Base-by-base conservation (phyloP, 2,888 invertebrate genomes). In the Choreutis nemorana region DNA sequence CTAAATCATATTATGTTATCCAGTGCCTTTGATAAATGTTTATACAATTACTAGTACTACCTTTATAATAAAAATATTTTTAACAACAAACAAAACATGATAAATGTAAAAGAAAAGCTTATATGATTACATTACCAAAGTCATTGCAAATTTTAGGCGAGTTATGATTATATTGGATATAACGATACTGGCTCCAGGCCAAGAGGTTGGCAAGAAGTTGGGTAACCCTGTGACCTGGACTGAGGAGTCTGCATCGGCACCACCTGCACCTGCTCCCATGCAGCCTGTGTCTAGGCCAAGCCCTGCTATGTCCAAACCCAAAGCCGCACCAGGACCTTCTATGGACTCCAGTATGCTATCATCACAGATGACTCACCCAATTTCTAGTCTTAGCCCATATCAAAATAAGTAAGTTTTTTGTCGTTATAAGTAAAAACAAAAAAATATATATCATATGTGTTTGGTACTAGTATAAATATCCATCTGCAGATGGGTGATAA, bases 341-440 rank as follows among this genome's bases (percentile, higher is more conserved):
- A 28, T 83, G 1, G 81, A 80, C 41, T 44, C 55, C 1, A 79
- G 71, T 55, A 20, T 67, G 41, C 36, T 84, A 37, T 46, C 72
- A 42, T 55, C 82, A 25, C 79, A 80, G 41, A 67, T 82, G 59
- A 83, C 86, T 13, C 85, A 87, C 62, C 90, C 94, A 0, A 96
- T 97, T 46, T 80, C 85, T 9, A 90, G 90, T 44, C 81, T 97
- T 7, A 96, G 92, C 43, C 97, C 97, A 1, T 97, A 96, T 62
- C 94, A 95, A 55, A 96, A 94, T 64, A 92, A 88, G 89, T 89
- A 60, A 66, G 72, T 56, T 29, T 27, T 9, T 14, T 24, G 14
- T 11, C 26, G 3, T 15, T 14, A 15, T 27, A 26, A 23, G 15
- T 14, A 12, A 28, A 11, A 28, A 2, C 8, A 2, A 18, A 10